Conservation (phyloP, 2,113 vertebrate species). For the Daphoenositta chrysoptera region DNA sequence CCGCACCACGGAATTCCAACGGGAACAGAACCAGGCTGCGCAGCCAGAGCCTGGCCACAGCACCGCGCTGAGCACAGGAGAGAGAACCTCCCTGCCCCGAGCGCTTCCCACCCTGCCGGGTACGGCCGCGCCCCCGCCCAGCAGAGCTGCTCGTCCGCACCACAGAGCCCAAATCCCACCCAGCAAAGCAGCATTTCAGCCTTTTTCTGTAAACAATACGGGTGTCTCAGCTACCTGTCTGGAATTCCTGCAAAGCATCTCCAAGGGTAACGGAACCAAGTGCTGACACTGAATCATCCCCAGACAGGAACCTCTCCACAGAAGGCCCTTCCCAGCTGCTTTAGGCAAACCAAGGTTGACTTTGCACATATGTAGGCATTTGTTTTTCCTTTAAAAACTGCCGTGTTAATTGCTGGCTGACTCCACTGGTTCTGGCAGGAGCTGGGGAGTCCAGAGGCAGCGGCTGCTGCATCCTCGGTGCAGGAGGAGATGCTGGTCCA, state of each 20-base stretch:
- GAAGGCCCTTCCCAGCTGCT: neutral
- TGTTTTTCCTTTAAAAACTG: neutral
- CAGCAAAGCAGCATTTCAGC: neutral
- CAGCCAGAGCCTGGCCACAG: neutral
- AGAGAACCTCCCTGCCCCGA: accelerated
- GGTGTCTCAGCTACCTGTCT: neutral
- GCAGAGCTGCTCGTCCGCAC: accelerated
- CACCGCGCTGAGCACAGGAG: accelerated
- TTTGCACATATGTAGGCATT: accelerated
- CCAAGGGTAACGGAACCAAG: neutral
- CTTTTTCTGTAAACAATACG: accelerated
- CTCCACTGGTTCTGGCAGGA: neutral
- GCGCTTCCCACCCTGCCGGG: no score
- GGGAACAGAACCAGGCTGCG: neutral
- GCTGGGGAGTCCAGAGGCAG: neutral
- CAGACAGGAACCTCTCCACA: neutral
- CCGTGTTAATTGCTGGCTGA: neutral
- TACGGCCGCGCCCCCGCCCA: accelerated
- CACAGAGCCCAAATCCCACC: accelerated
- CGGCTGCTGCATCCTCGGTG: neutral
- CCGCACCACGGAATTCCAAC: accelerated
- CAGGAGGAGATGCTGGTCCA: neutral
- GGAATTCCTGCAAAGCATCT: neutral
- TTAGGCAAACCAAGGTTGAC: neutral
- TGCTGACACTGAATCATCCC: neutral